Conservation (phyloP, 2,888 invertebrate genomes). For the Megamerina dolium region DNA sequence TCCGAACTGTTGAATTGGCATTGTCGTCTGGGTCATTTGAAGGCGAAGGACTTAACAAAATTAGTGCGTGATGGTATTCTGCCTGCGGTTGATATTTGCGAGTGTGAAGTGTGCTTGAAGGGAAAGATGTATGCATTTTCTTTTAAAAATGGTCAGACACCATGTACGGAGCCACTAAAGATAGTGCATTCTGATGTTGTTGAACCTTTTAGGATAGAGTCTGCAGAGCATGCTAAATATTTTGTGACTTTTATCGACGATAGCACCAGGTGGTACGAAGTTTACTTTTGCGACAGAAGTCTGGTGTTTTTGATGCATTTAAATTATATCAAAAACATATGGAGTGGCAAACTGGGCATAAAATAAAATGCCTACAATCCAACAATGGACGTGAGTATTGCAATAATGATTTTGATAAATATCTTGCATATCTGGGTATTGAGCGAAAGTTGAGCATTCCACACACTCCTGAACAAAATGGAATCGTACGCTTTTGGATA, state of each 20-base stretch:
- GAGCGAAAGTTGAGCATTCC: conserved; percentile 23
- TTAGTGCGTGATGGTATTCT: conserved; percentile 9
- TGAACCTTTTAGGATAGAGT: conserved; percentile 13
- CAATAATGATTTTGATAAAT: conserved; percentile 19
- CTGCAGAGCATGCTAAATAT: conserved; percentile 11
- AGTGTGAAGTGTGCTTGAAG: conserved; percentile 12
- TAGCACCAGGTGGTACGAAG: conserved; percentile 14
- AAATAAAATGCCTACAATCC: conserved; percentile 26
- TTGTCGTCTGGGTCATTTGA: conserved; percentile 15
- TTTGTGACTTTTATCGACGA: conserved; percentile 18
- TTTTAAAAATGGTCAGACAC: conserved; percentile 5
- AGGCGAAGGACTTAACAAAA: conserved; percentile 13
- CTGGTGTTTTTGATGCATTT: conserved; percentile 18
- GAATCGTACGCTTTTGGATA: conserved; percentile 28
- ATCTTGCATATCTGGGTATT: conserved; percentile 25
- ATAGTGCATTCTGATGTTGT: conserved; percentile 17
- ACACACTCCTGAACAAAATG: conserved; percentile 28
- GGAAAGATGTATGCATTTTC: conserved; percentile 14
- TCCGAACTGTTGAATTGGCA: conserved; percentile 18
- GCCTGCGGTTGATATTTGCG: conserved; percentile 1
- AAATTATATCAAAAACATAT: conserved; percentile 23
- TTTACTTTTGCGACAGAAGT: conserved; percentile 16
- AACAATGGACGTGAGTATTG: conserved; percentile 31
- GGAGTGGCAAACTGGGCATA: conserved; percentile 20
- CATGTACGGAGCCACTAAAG: conserved; percentile 10